Evolutionary conservation across 1,140 invertebrate species (phyloP), one percentile per base, ranked within the genome.

Genomic region (Neuroterus valhalla): DNA sequence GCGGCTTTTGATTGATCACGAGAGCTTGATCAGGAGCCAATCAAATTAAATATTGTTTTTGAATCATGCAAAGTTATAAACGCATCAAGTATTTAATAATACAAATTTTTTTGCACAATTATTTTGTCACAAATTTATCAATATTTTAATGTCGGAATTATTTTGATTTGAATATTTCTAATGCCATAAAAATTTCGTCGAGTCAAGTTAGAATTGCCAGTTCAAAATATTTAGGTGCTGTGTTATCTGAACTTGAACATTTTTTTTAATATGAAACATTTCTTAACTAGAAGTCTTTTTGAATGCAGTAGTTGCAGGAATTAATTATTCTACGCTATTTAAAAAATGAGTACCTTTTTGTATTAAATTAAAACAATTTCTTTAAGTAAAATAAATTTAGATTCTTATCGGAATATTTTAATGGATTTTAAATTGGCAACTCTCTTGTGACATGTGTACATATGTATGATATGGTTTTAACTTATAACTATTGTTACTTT

Each of bases 401-500:
- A n/a, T n/a, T n/a, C n/a, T n/a, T n/a, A n/a, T n/a, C n/a, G n/a
- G n/a, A n/a, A n/a, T n/a, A n/a, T n/a, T n/a, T 38, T 38, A 38
- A 8, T 8, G 31, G 44, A 68, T 44, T 48, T 68, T 55, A 71
- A 52, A 46, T 71, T 21, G 55, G 26, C 55, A 62, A 31, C 11
- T 52, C 10, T 38, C 26, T 71, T 42, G 52, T 75, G 72, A 43
- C 23, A 76, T 76, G 62, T 87, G 85, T 87, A 88, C 75, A 88
- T 88, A 88, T 87, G 87, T 89, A 87, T 81, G 67, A 84, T 85
- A 87, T 86, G 79, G 81, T 86, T 86, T 86, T 88, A 86, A 87
- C 80, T 88, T 87, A 86, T 85, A 85, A 80, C 76, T 85, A 87
- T 87, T 89, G 85, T 88, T 88, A 88, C 84, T 89, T 88, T 86